phyloP scores from a whole-genome alignment of 2,888 invertebrate species.

The Hirtodrosophila alboralis region DNA sequence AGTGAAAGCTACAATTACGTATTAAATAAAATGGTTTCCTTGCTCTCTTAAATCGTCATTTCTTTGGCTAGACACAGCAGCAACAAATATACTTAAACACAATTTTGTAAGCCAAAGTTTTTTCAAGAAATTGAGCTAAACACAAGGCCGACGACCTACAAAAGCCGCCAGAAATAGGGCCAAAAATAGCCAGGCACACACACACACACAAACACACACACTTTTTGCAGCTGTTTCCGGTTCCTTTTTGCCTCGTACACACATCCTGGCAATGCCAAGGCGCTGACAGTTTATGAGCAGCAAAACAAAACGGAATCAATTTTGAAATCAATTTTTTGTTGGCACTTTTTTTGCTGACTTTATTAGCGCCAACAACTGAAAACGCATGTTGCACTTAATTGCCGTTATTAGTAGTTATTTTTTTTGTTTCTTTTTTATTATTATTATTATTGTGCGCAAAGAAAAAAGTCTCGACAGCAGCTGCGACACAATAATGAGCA shows the following conservation, averaged over 20 bases:
- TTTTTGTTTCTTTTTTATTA: conserved; percentile 4
- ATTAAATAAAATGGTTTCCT: not conserved
- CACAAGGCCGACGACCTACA: conserved; percentile 65
- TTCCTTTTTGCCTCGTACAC: not conserved
- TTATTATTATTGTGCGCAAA: conserved; percentile 2
- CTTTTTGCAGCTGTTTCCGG: conserved; percentile 1
- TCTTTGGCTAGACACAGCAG: conserved; percentile 28
- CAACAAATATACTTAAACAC: conserved; percentile 2
- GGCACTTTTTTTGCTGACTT: conserved; percentile 45
- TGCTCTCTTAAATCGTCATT: not conserved
- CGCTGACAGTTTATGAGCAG: conserved; percentile 57
- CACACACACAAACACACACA: conserved; percentile 13
- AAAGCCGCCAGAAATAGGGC: conserved; percentile 41
- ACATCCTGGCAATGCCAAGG: conserved; percentile 17
- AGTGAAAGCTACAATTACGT: conserved; percentile 6
- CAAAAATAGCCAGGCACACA: conserved; percentile 53
- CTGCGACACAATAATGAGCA: conserved; percentile 66
- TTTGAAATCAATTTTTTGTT: conserved; percentile 51
- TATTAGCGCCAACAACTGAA: conserved; percentile 62
- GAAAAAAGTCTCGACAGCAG: conserved; percentile 45
- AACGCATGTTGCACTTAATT: conserved; percentile 71
- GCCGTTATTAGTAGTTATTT: conserved; percentile 65
- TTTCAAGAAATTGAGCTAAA: conserved; percentile 17
- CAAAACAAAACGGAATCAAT: conserved; percentile 40
- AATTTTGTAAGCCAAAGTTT: conserved; percentile 29